Evolutionary conservation across 2,888 invertebrate species (phyloP), one percentile per base, ranked within the genome.

Genomic region (Lysandra coridon): DNA sequence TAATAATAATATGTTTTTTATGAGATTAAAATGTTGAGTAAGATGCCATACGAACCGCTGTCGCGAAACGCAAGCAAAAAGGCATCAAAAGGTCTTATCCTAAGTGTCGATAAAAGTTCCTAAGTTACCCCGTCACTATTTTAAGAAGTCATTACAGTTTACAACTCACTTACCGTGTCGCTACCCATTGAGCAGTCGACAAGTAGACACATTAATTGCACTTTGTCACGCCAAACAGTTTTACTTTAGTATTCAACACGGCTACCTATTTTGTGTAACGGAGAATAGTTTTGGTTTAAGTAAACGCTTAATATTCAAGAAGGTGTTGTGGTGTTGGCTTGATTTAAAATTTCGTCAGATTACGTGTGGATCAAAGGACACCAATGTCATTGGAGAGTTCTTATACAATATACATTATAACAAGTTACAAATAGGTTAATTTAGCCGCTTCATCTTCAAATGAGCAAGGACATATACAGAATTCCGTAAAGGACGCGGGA

Each of bases 131-230:
- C 30, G 10, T 62, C 64, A 64, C 64, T 64, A 30, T 12, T 64
- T 49, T 44, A 44, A 10, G 44, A 10, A 12, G 30, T 10, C 0
- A 64, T 64, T 10, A 23, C 23, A 30, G 0, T 10, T 64, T 10
- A 23, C 23, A 30, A 0, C 23, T 64, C 64, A 64, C 64, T 57
- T 44, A 57, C 64, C 74, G 33, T 10, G 6, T 77, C 53, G 17
- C 49, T 78, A 49, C 5, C 44, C 74, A n/a, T n/a, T 44, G 7
- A 12, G 74, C n/a, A 44, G 40, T 17, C 12, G 44, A 44, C n/a
- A 44, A 74, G n/a, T 40, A 74, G 74, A 44, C 44, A 44, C 44
- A 40, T 40, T 74, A 74, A 74, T 74, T 74, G 44, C 74, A 74
- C 44, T 44, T 44, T 40, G 74, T 44, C 74, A 74, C 44, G 74